Conservation (phyloP, 2,113 vertebrate species). For the Eupsittula cactorum region DNA sequence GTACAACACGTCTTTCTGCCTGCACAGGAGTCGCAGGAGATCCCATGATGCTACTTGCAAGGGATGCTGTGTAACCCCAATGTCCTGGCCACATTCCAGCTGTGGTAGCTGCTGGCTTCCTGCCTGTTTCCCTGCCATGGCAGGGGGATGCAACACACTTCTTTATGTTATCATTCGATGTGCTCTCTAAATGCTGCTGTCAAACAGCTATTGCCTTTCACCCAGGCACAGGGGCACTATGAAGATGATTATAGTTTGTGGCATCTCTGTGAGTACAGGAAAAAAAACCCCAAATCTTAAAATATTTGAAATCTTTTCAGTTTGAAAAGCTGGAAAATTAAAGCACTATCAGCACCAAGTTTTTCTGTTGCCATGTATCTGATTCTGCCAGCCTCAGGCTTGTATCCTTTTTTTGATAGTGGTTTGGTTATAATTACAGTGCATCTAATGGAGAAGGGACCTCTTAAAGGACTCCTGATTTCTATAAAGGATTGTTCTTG, state of each 20-base stretch:
- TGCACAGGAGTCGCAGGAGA: rapidly evolving
- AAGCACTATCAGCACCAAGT: neutral
- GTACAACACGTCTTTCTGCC: rapidly evolving
- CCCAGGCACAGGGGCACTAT: neutral
- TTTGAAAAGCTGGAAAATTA: neutral
- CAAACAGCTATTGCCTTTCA: neutral
- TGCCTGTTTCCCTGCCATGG: neutral
- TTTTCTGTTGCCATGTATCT: neutral
- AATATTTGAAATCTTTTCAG: neutral
- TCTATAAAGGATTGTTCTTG: neutral
- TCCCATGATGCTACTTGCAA: neutral
- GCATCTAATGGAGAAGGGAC: neutral
- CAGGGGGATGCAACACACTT: neutral
- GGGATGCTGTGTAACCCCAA: neutral
- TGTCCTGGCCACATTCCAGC: neutral
- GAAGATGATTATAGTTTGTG: neutral
- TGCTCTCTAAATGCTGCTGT: neutral
- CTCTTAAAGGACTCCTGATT: neutral
- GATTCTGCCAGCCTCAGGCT: neutral
- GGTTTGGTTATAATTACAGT: neutral
- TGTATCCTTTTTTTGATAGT: neutral
- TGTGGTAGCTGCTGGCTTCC: neutral
- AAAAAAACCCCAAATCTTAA: neutral
- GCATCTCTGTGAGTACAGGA: neutral
- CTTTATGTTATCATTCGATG: neutral